Conservation (phyloP, 2,113 vertebrate genomes). For the Chiloscyllium plagiosum region DNA sequence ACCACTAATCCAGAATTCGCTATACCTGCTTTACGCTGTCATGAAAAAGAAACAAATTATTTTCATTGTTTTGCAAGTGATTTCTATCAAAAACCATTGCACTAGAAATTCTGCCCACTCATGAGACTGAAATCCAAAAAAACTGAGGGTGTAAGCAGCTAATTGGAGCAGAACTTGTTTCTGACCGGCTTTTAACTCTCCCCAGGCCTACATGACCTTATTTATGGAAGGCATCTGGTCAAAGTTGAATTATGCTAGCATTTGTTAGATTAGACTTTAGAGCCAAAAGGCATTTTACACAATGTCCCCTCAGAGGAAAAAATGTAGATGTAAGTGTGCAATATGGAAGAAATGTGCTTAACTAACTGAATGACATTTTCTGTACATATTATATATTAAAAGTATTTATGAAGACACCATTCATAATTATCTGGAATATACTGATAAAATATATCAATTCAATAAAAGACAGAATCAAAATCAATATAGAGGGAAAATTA, state of each 20-base stretch:
- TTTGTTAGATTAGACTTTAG: not conserved
- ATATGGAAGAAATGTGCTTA: not conserved
- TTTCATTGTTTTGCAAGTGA: not conserved
- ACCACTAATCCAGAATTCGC: no score
- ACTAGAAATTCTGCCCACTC: not conserved
- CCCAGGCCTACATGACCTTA: not conserved
- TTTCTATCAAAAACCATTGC: not conserved
- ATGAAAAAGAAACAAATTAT: not conserved
- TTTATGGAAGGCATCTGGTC: not conserved
- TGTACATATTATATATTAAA: not conserved
- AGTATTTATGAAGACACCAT: not conserved
- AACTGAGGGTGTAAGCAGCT: no score
- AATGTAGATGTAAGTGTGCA: not conserved
- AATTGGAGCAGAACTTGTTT: not conserved
- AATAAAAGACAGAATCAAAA: not conserved
- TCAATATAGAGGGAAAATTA: not conserved
- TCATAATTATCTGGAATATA: not conserved
- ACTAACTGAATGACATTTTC: not conserved
- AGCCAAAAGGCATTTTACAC: not conserved
- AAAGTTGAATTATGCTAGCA: not conserved
- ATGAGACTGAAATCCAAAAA: not conserved
- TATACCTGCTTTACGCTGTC: not conserved
- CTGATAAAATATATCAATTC: not conserved
- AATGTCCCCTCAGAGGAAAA: not conserved
- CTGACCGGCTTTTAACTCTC: not conserved